phyloP scores from a whole-genome alignment of 2,113 vertebrate genomes.

The Theristicus caerulescens region DNA sequence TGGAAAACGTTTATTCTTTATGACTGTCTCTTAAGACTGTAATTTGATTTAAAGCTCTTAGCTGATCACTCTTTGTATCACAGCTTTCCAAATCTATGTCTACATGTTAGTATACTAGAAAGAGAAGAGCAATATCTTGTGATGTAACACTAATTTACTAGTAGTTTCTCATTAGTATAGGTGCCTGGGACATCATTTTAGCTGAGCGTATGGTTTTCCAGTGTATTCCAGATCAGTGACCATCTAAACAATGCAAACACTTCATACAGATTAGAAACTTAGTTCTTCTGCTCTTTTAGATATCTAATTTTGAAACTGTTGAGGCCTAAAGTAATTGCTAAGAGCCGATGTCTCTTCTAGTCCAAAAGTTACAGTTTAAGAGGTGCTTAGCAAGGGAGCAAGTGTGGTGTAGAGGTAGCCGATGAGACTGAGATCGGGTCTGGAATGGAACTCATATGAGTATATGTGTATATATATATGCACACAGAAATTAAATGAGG shows the following conservation, averaged over 20 bases:
- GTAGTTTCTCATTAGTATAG: background rate
- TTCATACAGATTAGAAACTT: background rate
- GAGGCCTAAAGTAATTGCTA: background rate
- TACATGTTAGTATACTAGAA: background rate
- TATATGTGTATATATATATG: too few relatives aligned
- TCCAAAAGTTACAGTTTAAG: background rate
- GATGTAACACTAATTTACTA: background rate
- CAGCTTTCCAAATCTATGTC: background rate
- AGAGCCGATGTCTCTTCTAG: background rate
- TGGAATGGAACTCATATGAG: fast-evolving
- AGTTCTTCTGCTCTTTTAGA: background rate
- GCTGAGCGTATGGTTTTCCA: background rate
- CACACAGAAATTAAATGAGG: background rate
- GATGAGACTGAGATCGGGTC: background rate
- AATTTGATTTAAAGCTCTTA: background rate
- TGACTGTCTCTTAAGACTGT: background rate
- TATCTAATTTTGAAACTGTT: background rate
- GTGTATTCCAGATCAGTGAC: background rate
- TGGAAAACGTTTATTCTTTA: background rate
- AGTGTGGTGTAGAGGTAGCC: background rate
- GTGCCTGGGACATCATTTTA: background rate
- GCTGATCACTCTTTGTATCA: background rate
- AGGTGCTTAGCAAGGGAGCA: background rate
- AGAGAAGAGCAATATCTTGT: background rate
- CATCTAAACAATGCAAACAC: background rate